Base-by-base conservation (phyloP, 2,888 invertebrate species). In the Drosophila helvetica region DNA sequence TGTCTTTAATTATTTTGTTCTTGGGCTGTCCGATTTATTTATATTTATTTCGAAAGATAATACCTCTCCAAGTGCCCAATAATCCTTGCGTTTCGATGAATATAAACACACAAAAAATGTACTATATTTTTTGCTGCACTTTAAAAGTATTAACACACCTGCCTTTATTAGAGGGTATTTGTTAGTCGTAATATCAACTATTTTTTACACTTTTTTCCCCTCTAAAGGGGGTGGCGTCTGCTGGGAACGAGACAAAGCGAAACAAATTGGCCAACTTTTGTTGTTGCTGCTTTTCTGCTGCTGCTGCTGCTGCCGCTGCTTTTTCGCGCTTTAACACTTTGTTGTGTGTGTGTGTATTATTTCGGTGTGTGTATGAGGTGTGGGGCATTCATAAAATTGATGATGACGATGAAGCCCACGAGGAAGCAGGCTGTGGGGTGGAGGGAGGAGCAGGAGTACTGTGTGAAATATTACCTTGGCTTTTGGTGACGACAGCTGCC, bases 301-400 rank as follows among this genome's bases (percentile, higher is more conserved):
- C 25, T 7, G 25, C 22, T 25, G 22, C 8, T 22, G 74, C 64
- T 63, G 67, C 56, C 63, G 65, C 65, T 33, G 15, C 38, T n/a
- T 75, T 82, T 83, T 83, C 86, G 82, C 81, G 87, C 89, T 88
- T 85, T 88, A 88, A 88, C 89, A 89, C 87, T 87, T 77, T 78
- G 62, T 53, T 47, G 25, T 46, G 15, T 25, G 19, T 59, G 58
- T 46, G 61, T 15, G 9, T 47, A 17, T 48, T 46, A 18, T 43
- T 54, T 65, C 61, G 55, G 51, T 30, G 54, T 43, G 54, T n/a
- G 19, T 8, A 17, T 5, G 2, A 7, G 5, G 38, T 38, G 38
- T 4, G 27, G 51, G 61, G 61, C 45, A 15, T 54, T 71, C 72
- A 54, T 76, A 71, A 81, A 85, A 85, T 87, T 85, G 89, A 87